Evolutionary conservation across 2,888 invertebrate species (phyloP).

Genomic region (Eupithecia subumbrata): DNA sequence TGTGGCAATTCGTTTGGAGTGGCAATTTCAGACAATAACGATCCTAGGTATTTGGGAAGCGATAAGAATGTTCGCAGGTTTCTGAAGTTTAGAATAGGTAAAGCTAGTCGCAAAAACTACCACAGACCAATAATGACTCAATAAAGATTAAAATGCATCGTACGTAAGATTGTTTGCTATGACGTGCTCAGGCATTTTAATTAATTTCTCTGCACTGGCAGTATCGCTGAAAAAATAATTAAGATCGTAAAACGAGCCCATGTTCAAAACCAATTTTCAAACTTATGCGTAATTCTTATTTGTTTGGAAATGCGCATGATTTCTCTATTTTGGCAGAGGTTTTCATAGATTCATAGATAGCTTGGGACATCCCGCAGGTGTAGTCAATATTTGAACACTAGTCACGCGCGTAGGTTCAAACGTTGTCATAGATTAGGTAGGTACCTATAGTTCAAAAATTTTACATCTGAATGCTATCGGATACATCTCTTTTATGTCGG

Average conservation of each 20-base stretch:
- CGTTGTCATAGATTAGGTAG: not conserved
- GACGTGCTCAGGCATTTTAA: slow-evolving; percentile 8
- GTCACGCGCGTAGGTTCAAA: slow-evolving; percentile 16
- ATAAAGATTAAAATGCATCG: slow-evolving; percentile 26
- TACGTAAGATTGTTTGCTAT: slow-evolving; percentile 32
- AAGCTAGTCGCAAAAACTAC: not conserved
- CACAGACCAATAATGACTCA: not conserved
- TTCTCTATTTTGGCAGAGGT: not conserved
- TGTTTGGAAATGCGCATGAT: slow-evolving; percentile 1
- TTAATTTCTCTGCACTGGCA: not conserved
- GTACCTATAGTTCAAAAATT: not conserved
- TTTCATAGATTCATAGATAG: slow-evolving; percentile 18
- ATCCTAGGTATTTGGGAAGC: not conserved
- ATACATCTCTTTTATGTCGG: not conserved
- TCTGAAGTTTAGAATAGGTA: not conserved
- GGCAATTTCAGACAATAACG: slow-evolving; percentile 18
- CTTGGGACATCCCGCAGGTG: slow-evolving; percentile 29
- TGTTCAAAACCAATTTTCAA: not conserved
- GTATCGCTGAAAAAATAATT: not conserved
- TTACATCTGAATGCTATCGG: not conserved
- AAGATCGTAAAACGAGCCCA: not conserved
- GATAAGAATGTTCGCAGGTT: not conserved
- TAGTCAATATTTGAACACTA: slow-evolving; percentile 24
- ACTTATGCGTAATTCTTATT: not conserved
- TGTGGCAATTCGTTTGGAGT: slow-evolving; percentile 33